Base-by-base conservation (phyloP, 2,888 invertebrate species). In the Stenurella melanura region DNA sequence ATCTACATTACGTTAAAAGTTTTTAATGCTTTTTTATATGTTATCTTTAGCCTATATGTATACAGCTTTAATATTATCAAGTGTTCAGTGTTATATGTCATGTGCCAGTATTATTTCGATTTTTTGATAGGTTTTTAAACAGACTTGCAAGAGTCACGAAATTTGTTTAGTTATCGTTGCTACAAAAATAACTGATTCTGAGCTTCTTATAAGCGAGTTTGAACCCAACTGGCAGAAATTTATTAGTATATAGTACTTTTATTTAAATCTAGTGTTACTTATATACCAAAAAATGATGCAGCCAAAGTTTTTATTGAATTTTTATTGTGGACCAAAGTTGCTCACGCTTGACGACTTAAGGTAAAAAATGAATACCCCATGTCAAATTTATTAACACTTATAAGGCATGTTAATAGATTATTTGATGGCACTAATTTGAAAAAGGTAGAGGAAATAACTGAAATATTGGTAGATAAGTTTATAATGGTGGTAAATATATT, bases 21-120 rank as follows among this genome's bases (percentile, higher is more conserved):
- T 78, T 76, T 78, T 34, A 75, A 75, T 73, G 80, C 78, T 80
- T 80, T 81, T 78, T 74, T 77, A 76, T 75, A 76, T 77, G 75
- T 81, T 79, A 76, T 76, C 63, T 74, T 78, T 77, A 80, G 80
- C 79, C 80, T 80, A 78, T 80, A 80, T 76, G 68, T 73, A 78
- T 76, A 81, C 79, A 81, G 83, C 82, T 83, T 83, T 80, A 83
- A 83, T 75, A 75, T 80, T 77, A 79, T 68, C 58, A 81, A 80
- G 83, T 84, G 83, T 83, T 83, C 81, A 84, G 81, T 83, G 84
- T 84, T 81, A 78, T 66, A 78, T 80, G 75, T 78, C 54, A 76
- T 75, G 75, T 76, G 75, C 76, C 73, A 73, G 70, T 81, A 78
- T 73, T 78, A 50, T 72, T 74, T 67, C 66, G 19, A 19, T 42